These are phyloP conservation scores for Pteromalus puparum DNA, from an alignment of 1,140 invertebrate genomes.

Conservation along the genomic window DNA sequence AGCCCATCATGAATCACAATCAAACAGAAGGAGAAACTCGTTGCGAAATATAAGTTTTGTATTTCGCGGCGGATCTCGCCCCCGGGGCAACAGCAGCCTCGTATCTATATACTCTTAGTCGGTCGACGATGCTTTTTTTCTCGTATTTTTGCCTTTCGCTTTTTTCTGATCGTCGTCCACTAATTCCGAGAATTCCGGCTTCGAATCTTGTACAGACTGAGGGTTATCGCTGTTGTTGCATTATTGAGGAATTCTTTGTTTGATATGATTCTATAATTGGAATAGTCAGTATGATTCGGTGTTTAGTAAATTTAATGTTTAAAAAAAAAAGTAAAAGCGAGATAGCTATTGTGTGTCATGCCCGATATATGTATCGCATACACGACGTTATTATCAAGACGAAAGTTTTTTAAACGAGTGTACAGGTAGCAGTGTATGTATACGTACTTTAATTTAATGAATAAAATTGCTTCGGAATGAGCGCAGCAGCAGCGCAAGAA, in stretches of 20 bases:
- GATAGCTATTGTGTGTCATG: too few species aligned
- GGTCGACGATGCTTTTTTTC: background rate
- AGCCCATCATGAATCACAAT: constrained; percentile 47
- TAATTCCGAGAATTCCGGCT: constrained; percentile 18
- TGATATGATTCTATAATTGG: background rate
- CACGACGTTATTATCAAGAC: background rate
- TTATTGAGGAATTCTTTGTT: constrained; percentile 15
- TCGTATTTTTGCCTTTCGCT: background rate
- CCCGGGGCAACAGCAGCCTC: background rate
- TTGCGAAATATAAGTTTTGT: constrained; percentile 40
- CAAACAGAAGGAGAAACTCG: constrained; percentile 46
- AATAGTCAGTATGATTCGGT: too few species aligned
- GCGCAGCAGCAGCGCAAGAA: background rate
- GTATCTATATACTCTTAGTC: background rate
- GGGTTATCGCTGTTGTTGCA: background rate
- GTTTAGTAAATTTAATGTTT: too few species aligned
- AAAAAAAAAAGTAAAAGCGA: too few species aligned
- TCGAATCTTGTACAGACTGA: background rate
- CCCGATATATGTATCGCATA: too few species aligned
- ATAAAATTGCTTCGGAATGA: background rate
- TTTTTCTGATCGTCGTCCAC: constrained; percentile 9
- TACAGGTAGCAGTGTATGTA: background rate
- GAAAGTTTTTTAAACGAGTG: background rate
- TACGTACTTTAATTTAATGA: background rate
- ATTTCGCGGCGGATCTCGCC: background rate